Evolutionary conservation across 64 coral and sea anemone species (phyloP), one percentile per base, ranked within the genome.

Genomic region (Stichodactyla helianthus): DNA sequence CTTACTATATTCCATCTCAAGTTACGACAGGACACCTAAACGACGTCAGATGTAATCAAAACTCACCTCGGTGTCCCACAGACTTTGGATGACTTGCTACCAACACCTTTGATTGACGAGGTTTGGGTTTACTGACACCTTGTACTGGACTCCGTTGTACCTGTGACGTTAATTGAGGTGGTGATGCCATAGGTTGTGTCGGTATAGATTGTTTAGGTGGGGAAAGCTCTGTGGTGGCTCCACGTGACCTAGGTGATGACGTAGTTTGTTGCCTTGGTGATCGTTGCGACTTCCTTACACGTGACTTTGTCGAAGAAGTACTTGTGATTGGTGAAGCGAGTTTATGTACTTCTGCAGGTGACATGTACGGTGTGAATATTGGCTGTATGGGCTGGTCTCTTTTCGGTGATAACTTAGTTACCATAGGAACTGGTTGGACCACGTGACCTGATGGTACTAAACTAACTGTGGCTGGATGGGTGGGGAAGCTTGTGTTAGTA

Each of bases 311-410:
- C 10, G 44, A 8, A 63, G 44, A 17, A 19, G 54, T 50, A 15
- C 18, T 84, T 2, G 9, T 17, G 27, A 84, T 84, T 44, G 83
- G 83, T 60, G 83, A 20, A 17, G 83, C 54, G 16, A 84, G 83
- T 62, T 84, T 84, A 17, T 84, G 54, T 35, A 63, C 83, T 63
- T 84, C 83, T 6, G 83, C 83, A 58, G 83, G 83, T 28, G 83
- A 58, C 83, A 84, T 62, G n/a, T 84, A 63, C 26, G 83, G 54
- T 53, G 83, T 84, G 27, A 84, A 84, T 18, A 84, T 84, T 51
- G 83, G 83, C 61, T 63, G 15, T 5, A 84, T 54, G 1, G 2
- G 10, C 78, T 81, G 78, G 12, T 81, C 51, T 81, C 50, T 81
- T 18, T 51, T 51, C 15, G 78, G 78, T 74, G 68, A 35, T 74